Evolutionary conservation across 1,140 invertebrate genomes (phyloP).

Genomic region (Plutomurus gul): DNA sequence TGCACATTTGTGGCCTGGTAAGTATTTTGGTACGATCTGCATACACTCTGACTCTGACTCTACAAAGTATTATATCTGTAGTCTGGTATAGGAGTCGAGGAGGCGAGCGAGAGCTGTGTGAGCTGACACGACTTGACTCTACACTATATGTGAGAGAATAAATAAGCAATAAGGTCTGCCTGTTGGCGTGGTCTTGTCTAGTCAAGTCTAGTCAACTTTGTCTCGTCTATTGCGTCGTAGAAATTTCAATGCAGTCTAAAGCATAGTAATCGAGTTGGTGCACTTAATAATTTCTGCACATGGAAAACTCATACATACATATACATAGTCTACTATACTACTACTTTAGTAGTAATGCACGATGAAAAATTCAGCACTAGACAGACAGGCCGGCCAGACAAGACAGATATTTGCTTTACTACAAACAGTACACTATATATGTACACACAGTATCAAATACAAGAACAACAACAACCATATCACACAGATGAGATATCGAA

Average conservation of each 20-base stretch:
- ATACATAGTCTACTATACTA: neutral
- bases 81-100: neutral
- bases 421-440: neutral
- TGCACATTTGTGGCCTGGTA: neutral
- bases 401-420: neutral
- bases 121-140: neutral
- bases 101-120: neutral
- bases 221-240: slow-evolving; percentile 25
- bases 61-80: neutral
- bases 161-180: neutral
- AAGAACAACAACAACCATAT: neutral
- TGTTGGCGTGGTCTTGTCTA: neutral
- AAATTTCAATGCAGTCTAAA: neutral
- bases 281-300: slow-evolving; percentile 13
- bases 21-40: neutral
- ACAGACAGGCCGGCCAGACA: slow-evolving; percentile 1
- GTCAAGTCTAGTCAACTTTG: neutral
- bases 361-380: slow-evolving; percentile 7
- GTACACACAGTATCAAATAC: neutral
- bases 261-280: neutral
- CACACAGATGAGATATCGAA: neutral
- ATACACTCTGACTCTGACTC: neutral
- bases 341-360: neutral
- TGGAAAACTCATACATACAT: neutral
- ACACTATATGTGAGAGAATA: neutral